phyloP scores from a whole-genome alignment of 2,888 invertebrate genomes.

The Epirrita christyi region DNA sequence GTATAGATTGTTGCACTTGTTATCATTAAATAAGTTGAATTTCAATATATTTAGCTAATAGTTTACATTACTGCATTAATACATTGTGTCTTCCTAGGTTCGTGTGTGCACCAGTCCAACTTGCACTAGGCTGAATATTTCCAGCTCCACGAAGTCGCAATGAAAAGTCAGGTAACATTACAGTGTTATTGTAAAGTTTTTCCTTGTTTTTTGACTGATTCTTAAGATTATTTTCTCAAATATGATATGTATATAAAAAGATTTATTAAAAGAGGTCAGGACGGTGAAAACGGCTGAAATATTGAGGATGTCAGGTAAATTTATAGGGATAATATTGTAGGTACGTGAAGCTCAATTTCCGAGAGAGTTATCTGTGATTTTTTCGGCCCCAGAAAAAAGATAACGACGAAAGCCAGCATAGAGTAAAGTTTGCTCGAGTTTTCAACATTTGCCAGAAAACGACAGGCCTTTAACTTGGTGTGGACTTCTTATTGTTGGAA shows the following conservation, averaged over 20 bases:
- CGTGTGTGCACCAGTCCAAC: too few relatives aligned
- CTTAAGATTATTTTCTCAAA: too few relatives aligned
- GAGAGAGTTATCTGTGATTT: constrained; percentile 73
- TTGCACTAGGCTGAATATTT: too few relatives aligned
- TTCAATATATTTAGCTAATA: too few relatives aligned
- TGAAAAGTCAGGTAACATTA: too few relatives aligned
- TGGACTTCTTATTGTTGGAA: constrained; percentile 29
- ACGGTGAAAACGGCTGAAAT: constrained; percentile 80
- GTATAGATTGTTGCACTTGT: too few relatives aligned
- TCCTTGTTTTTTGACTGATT: too few relatives aligned
- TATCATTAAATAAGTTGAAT: too few relatives aligned
- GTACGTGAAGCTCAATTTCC: constrained; percentile 71
- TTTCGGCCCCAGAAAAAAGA: constrained; percentile 63
- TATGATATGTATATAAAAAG: constrained; percentile 36
- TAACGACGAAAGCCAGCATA: constrained; percentile 49
- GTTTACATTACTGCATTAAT: too few relatives aligned
- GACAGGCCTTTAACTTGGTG: constrained; percentile 21
- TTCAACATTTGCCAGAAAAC: constrained; percentile 31
- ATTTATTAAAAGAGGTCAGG: constrained; percentile 79
- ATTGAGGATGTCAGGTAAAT: constrained; percentile 80
- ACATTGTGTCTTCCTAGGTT: too few relatives aligned
- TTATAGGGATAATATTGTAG: constrained; percentile 81
- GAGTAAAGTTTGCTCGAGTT: constrained; percentile 47
- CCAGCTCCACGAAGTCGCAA: too few relatives aligned
- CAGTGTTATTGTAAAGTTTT: too few relatives aligned